Percentiles rank a stretch among this genome's conserved stretches.
Evolutionary conservation across 1,140 invertebrate species (phyloP).

Genomic region (Ladona fulva): DNA sequence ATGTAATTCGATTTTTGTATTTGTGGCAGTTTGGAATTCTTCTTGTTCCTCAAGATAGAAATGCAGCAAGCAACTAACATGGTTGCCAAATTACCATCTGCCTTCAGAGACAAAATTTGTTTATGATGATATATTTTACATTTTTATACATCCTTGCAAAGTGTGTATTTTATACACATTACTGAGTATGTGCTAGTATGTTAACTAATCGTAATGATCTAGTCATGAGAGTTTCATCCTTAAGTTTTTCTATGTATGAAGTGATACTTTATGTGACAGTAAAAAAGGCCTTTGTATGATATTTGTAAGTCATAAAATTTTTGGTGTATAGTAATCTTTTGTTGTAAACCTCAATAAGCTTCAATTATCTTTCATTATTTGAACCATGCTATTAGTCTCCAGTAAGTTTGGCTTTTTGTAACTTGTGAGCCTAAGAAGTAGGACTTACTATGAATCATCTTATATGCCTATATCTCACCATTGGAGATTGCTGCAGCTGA

Average conservation of each 20-base stretch:
- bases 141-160: neutral
- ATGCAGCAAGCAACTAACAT: neutral
- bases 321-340: too few species aligned
- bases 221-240: neutral
- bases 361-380: neutral
- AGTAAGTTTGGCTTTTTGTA: neutral
- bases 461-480: neutral
- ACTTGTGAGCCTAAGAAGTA: neutral
- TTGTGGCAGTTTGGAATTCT: neutral
- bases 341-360: too few species aligned
- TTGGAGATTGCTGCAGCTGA: neutral
- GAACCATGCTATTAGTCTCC: neutral
- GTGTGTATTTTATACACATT: neutral
- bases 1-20: neutral
- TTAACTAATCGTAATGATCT: slow-evolving; percentile 3
- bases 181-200: neutral
- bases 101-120: neutral
- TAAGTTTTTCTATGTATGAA: neutral
- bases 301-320: too few species aligned
- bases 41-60: neutral
- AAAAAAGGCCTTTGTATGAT: too few species aligned
- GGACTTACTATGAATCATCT: neutral
- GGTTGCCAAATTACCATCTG: neutral
- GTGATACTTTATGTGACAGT: neutral
- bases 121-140: neutral